Evolutionary conservation across 2,888 invertebrate species (phyloP).

Genomic region (Phasia obesa): DNA sequence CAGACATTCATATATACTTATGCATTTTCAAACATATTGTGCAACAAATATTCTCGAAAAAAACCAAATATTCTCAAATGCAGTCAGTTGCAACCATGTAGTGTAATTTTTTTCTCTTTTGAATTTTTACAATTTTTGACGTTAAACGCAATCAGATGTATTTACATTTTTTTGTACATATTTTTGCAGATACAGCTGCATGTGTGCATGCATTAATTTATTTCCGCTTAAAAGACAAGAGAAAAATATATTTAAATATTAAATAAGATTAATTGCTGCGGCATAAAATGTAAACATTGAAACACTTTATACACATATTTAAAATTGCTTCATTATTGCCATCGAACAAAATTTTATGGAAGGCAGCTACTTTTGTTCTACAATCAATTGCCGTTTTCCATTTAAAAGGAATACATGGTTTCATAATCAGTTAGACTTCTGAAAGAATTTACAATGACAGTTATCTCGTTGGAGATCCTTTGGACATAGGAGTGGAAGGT

Average conservation of each 20-base stretch:
- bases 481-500: no score
- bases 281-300: conserved; percentile 56
- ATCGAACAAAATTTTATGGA: no score
- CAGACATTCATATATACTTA: no score
- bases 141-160: neutral
- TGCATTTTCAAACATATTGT: no score
- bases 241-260: conserved; percentile 48
- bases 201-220: conserved; percentile 11
- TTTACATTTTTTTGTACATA: neutral
- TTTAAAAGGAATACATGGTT: no score
- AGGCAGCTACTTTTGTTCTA: no score
- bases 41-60: no score
- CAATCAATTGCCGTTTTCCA: no score
- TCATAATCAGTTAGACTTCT: no score
- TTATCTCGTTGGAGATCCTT: no score
- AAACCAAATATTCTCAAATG: no score
- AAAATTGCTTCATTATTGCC: neutral
- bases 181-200: conserved; percentile 4
- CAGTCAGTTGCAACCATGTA: neutral
- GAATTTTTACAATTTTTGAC: conserved; percentile 20
- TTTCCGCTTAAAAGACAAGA: conserved; percentile 27
- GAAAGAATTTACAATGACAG: no score
- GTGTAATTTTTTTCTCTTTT: conserved; percentile 7
- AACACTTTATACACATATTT: neutral
- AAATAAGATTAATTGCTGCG: conserved; percentile 68